Conservation (phyloP, 2,888 invertebrate genomes). For the Agriopis marginaria region DNA sequence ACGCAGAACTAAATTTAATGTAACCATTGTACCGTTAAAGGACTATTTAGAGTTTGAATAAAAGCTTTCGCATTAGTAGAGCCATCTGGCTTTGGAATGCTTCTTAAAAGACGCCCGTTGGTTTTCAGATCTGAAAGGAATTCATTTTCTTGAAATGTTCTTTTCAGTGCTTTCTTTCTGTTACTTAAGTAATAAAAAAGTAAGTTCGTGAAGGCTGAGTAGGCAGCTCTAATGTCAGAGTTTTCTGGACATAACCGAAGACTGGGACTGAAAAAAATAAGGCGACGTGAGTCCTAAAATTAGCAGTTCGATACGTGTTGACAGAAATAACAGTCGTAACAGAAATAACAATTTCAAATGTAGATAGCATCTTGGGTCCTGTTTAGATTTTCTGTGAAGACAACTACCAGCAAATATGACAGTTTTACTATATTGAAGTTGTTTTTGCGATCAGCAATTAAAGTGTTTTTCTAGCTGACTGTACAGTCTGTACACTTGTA, state of each 20-base stretch:
- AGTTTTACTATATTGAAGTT: no score
- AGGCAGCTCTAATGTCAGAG: background rate
- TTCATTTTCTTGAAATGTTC: conserved; percentile 16
- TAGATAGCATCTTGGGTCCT: no score
- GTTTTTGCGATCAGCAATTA: background rate
- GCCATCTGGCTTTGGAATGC: conserved; percentile 11
- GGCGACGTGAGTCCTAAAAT: no score
- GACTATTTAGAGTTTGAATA: conserved; percentile 14
- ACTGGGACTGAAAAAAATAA: no score
- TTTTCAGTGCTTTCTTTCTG: conserved; percentile 14
- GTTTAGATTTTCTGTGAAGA: no score
- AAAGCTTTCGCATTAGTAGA: conserved; percentile 9
- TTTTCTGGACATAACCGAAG: background rate
- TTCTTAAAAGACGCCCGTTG: conserved; percentile 15
- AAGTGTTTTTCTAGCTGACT: conserved; percentile 3
- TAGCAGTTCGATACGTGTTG: no score
- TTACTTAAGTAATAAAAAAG: conserved; percentile 7
- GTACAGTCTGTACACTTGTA: conserved; percentile 25
- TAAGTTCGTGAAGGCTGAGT: background rate
- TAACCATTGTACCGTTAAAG: conserved; percentile 6
- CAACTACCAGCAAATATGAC: no score
- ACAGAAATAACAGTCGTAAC: no score
- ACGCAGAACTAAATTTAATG: conserved; percentile 6
- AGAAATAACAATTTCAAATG: no score
- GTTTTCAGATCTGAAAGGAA: conserved; percentile 8